Base-by-base conservation (phyloP, 2,888 invertebrate species). In the Drosophila hawaiiensis region DNA sequence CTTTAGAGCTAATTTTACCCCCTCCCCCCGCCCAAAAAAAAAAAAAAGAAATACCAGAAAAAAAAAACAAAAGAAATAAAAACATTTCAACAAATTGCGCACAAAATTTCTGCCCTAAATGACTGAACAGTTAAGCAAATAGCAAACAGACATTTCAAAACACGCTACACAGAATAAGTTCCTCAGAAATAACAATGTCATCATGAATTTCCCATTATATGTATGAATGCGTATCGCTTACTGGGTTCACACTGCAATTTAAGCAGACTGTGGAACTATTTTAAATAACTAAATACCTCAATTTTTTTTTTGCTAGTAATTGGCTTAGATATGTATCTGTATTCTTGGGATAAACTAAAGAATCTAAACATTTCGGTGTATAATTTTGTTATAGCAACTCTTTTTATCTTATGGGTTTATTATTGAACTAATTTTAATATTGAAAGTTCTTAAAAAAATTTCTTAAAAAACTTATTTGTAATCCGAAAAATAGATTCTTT, bases 101-200 rank as follows among this genome's bases (percentile, higher is more conserved):
- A 81, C 63, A 76, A 72, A 58, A 72, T 68, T 64, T 73, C 43
- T 71, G 69, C 53, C 72, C 63, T 63, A 77, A 54, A 60, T 56
- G 66, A 67, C 35, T 35, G 68, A 68, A 67, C 78, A 81, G 72
- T 81, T 80, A 83, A 79, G 85, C 74, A 83, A 70, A 82, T 85
- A 88, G 73, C 85, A 82, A 80, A 68, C 74, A 80, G 75, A 81
- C 68, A 79, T 78, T 79, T 71, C 70, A 79, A 80, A 79, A 83
- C 64, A 76, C 59, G 54, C 61, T 43, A 52, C 55, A 65, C 47
- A 50, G 47, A 43, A 29, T 55, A 53, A 58, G 47, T 88, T 85
- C 78, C 74, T 33, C n/a, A 78, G 89, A 85, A 89, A 76, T 83
- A 73, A 83, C 80, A 83, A 83, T 71, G 80, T 85, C 86, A 89